A percentile compares a stretch with the other conserved stretches of the same genome.
Evolutionary conservation across 2,797 vertebrate species (phyloP).

Genomic region (Diglossa cyanea): DNA sequence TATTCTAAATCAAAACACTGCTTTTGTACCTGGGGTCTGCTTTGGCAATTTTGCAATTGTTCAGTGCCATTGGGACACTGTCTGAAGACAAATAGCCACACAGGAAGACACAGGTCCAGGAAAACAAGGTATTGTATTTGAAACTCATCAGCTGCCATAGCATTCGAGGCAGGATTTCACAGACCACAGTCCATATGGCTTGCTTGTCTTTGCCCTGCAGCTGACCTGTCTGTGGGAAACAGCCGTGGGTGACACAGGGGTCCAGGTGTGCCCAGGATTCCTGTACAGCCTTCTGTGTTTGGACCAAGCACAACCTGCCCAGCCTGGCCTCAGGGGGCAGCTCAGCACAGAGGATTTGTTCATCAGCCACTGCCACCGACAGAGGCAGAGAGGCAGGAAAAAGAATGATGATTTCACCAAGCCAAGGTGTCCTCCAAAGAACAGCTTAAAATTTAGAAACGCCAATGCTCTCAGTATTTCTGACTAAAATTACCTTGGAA

Average conservation of each 20-base stretch:
- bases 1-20: neutral
- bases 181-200: neutral
- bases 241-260: fast-evolving
- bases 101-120: neutral
- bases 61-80: neutral
- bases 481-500: neutral
- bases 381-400: neutral
- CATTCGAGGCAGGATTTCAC: neutral
- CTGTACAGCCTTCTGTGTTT: neutral
- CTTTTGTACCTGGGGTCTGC: neutral
- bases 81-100: neutral
- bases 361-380: neutral
- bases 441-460: neutral
- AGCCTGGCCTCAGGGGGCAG: neutral
- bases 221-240: neutral
- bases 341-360: neutral
- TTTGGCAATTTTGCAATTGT: neutral
- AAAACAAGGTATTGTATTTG: neutral
- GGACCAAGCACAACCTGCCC: neutral
- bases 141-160: neutral
- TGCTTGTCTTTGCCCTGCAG: neutral
- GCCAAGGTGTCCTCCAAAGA: neutral
- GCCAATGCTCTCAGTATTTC: neutral
- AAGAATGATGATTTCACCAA: neutral
- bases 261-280: neutral